phyloP scores from a whole-genome alignment of 2,113 vertebrate species.

The Platichthys flesus region DNA sequence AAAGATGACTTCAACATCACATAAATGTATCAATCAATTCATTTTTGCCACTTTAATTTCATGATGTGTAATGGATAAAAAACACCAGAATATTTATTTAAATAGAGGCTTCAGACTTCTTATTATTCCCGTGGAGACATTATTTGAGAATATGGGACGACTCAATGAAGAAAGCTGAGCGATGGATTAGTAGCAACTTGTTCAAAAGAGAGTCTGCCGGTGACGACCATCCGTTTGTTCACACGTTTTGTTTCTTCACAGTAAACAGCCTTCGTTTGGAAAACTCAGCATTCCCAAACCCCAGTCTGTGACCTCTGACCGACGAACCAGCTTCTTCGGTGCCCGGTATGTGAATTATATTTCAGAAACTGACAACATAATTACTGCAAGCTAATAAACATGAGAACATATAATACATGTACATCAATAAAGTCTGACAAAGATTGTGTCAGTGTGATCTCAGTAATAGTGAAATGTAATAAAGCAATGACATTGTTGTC shows the following conservation, averaged over 20 bases:
- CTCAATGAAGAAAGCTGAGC: not conserved
- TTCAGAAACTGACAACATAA: not conserved
- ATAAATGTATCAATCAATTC: no score
- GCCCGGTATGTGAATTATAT: slow-evolving; percentile 79
- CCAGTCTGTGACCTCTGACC: slow-evolving; percentile 86
- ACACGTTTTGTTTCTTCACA: slow-evolving; percentile 66
- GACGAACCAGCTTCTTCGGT: slow-evolving; percentile 90
- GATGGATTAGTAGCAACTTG: not conserved
- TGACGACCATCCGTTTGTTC: not conserved
- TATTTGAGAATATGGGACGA: no score
- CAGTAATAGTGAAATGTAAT: no score
- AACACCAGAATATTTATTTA: no score
- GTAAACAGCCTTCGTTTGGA: slow-evolving; percentile 87
- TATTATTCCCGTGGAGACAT: no score
- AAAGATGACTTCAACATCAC: no score
- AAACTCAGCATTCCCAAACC: slow-evolving; percentile 87
- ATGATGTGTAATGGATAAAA: no score
- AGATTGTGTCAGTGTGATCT: no score
- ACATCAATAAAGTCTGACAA: not conserved
- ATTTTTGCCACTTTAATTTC: no score
- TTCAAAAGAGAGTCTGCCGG: not conserved
- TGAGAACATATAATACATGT: no score
- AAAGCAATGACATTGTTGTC: no score
- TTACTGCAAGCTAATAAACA: not conserved
- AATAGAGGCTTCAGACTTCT: no score